Evolutionary conservation across 1,140 invertebrate genomes (phyloP).

Genomic region (Mactra quadrangularis): DNA sequence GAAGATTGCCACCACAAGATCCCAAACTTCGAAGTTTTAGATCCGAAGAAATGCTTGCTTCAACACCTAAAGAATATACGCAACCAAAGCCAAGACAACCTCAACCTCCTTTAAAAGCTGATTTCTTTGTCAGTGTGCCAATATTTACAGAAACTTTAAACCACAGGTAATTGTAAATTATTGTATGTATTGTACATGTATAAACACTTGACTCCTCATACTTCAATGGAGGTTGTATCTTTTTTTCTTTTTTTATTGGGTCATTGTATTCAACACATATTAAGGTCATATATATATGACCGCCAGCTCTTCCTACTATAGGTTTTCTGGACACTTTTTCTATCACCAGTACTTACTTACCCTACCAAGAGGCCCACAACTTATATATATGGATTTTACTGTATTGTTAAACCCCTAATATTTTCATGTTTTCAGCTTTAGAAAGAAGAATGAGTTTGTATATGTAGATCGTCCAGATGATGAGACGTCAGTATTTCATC

Average conservation of each 20-base stretch:
- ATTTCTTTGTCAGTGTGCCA: slow-evolving; percentile 58
- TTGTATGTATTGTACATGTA: no score
- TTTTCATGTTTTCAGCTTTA: slow-evolving; percentile 35
- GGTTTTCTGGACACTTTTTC: no score
- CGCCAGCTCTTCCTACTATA: no score
- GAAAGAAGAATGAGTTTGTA: slow-evolving; percentile 56
- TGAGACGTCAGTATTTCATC: slow-evolving; percentile 9
- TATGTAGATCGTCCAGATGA: slow-evolving; percentile 30
- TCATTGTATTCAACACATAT: no score
- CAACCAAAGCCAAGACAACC: neutral
- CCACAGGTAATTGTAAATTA: slow-evolving; percentile 33
- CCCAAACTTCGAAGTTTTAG: neutral
- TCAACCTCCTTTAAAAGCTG: slow-evolving; percentile 6
- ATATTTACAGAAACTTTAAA: slow-evolving; percentile 55
- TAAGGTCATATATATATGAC: no score
- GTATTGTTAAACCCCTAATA: no score
- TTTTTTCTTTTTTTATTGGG: no score
- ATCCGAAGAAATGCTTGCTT: neutral
- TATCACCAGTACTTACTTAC: no score
- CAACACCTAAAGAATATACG: neutral
- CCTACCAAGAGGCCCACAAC: no score
- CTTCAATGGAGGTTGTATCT: no score
- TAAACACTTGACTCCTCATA: no score
- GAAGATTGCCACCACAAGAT: neutral
- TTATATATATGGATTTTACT: no score